Evolutionary conservation across 2,888 invertebrate species (phyloP).

Genomic region (Oxycera nigricornis): DNA sequence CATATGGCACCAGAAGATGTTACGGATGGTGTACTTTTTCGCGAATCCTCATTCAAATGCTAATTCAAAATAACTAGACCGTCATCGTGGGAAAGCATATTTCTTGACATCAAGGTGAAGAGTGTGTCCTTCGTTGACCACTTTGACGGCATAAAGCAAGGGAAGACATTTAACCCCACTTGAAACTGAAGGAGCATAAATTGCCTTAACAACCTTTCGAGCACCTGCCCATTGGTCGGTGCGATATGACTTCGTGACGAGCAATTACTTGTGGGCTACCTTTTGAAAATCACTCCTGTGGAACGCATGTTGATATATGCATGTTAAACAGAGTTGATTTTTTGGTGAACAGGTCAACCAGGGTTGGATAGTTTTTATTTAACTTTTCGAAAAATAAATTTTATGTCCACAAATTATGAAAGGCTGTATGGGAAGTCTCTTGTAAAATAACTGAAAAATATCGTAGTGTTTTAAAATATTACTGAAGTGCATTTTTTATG

Average conservation of each 20-base stretch:
- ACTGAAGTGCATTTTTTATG: too few species aligned
- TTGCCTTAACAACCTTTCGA: slow-evolving; percentile 1
- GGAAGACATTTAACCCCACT: slow-evolving; percentile 31
- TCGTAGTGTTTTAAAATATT: too few species aligned
- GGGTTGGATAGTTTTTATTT: too few species aligned
- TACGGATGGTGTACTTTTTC: background rate
- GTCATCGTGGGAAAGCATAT: background rate
- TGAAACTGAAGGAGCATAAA: background rate
- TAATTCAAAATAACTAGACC: background rate
- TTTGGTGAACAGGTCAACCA: too few species aligned
- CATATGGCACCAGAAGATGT: slow-evolving; percentile 22
- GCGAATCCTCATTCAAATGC: slow-evolving; percentile 28
- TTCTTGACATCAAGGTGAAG: background rate
- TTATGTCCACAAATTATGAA: too few species aligned
- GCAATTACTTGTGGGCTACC: slow-evolving; percentile 29
- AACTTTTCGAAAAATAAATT: too few species aligned
- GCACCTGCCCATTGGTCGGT: slow-evolving; percentile 43
- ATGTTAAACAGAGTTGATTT: too few species aligned
- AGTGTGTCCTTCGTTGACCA: background rate
- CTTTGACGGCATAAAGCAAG: background rate
- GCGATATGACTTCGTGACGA: slow-evolving; percentile 44
- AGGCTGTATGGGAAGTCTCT: too few species aligned
- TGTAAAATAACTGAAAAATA: too few species aligned
- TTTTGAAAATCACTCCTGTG: slow-evolving; percentile 45
- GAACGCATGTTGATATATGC: slow-evolving; percentile 39